Base-by-base conservation (phyloP, 2,113 vertebrate species). In the Serinus canaria region DNA sequence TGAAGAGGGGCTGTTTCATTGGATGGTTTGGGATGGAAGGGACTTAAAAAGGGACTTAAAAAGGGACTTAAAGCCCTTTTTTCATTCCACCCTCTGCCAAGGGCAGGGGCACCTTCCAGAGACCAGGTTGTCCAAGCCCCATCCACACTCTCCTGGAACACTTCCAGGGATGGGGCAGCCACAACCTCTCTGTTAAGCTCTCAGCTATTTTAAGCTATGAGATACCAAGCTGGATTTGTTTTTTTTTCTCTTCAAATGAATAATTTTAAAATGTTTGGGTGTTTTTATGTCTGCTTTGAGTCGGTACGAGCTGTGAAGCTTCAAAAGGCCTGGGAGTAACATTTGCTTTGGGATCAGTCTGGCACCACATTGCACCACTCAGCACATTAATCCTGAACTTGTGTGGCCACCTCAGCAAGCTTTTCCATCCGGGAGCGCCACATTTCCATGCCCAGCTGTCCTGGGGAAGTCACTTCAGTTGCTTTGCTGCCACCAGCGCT, bases 401-500 rank as follows among this genome's bases (percentile, higher is more conserved):
- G 33, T 89, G 58, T 78, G 92, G 76, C 52, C 35, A 7, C 28
- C 60, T 67, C 64, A 67, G 88, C 94, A 6, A 95, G 96, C 96
- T 97, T 83, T 66, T 87, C 75, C 50, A 3, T 44, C 75, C 6
- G 0, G 63, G 66, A 94, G 91, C 4, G 74, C 44, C 35, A 10
- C 15, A 0, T 88, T 64, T n/a, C 81, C 23, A 1, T 31, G 73
- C 73, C 83, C 18, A 0, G 80, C 83, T 64, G 35, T 33, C 91
- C 41, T 46, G 6, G 1, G 28, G 86, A 79, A 67, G 59, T 78
- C 94, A 70, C 91, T 70, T 46, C 0, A 39, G 94, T 39, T 22
- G 60, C 96, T 95, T 95, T 67, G 94, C 95, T 90, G 94, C 75
- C 95, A 83, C 84, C 80, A 3, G 73, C 56, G 3, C 88, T 53